phyloP scores from a whole-genome alignment of 2,888 invertebrate genomes.

The Carabus problematicus region DNA sequence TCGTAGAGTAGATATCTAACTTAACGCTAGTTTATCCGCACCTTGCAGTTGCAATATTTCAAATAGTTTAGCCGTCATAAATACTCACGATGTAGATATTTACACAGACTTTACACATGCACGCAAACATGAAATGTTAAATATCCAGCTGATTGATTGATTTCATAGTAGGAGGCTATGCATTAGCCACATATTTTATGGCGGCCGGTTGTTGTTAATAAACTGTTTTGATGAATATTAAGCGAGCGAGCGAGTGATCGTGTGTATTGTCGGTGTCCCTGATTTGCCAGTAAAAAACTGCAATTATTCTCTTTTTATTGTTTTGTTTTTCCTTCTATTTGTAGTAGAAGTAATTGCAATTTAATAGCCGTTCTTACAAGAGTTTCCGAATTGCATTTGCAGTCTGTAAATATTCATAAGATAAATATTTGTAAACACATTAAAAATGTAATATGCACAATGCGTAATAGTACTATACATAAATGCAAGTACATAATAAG shows the following conservation, averaged over 20 bases:
- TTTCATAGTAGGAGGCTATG: slow-evolving; percentile 2
- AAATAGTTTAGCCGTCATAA: slow-evolving; percentile 6
- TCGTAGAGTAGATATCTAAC: no score
- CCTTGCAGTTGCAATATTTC: no score
- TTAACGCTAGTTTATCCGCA: no score
- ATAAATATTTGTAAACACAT: slow-evolving; percentile 11
- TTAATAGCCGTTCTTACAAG: slow-evolving; percentile 1
- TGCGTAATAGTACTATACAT: no score
- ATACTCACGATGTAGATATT: slow-evolving; percentile 14
- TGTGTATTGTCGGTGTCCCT: background rate
- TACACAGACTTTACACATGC: background rate
- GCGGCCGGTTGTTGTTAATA: background rate
- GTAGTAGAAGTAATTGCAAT: background rate
- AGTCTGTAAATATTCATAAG: background rate
- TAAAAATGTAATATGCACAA: background rate
- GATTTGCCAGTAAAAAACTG: background rate
- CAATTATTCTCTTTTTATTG: slow-evolving; percentile 10
- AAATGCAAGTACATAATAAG: no score
- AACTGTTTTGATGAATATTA: background rate
- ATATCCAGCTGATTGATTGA: slow-evolving; percentile 4
- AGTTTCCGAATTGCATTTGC: background rate
- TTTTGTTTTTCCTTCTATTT: slow-evolving; percentile 6
- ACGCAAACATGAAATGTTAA: slow-evolving; percentile 8
- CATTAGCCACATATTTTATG: background rate
- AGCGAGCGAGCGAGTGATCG: background rate